phyloP scores from a whole-genome alignment of 2,113 vertebrate species.

The Perccottus glenii region DNA sequence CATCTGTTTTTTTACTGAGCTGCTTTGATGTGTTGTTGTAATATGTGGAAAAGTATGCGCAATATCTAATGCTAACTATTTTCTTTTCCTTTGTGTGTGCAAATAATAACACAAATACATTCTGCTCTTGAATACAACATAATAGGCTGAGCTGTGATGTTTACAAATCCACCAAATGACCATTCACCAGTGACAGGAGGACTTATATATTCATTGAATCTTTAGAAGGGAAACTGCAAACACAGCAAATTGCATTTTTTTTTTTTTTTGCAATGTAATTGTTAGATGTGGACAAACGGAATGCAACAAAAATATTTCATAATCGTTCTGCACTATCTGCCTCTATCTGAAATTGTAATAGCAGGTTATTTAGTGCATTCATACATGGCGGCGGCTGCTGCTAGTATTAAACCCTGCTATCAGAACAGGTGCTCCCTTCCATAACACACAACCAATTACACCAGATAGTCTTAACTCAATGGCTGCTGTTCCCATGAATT shows the following conservation, averaged over 20 bases:
- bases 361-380: conserved; percentile 50
- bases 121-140: conserved; percentile 52
- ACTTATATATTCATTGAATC: conserved; percentile 69
- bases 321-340: conserved; percentile 37
- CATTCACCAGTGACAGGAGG: conserved; percentile 55
- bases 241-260: conserved; percentile 52
- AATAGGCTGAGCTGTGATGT: conserved; percentile 68
- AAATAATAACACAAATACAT: conserved; percentile 52
- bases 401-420: conserved; percentile 43
- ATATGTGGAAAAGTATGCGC: conserved; percentile 45
- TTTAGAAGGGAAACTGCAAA: conserved; percentile 54
- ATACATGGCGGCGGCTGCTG: conserved; percentile 30
- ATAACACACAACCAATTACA: conserved; percentile 62
- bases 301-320: conserved; percentile 31
- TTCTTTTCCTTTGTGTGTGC: conserved; percentile 41
- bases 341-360: conserved; percentile 49
- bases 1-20: conserved; percentile 3
- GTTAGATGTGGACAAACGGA: conserved; percentile 47
- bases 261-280: conserved; percentile 61
- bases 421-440: conserved; percentile 42
- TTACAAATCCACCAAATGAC: conserved; percentile 72
- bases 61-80: conserved; percentile 43
- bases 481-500: conserved; percentile 42
- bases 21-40: conserved; percentile 7
- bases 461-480: conserved; percentile 56